These are phyloP conservation scores for Circaetus gallicus DNA, from an alignment of 2,113 vertebrate genomes.

Conservation along the genomic window DNA sequence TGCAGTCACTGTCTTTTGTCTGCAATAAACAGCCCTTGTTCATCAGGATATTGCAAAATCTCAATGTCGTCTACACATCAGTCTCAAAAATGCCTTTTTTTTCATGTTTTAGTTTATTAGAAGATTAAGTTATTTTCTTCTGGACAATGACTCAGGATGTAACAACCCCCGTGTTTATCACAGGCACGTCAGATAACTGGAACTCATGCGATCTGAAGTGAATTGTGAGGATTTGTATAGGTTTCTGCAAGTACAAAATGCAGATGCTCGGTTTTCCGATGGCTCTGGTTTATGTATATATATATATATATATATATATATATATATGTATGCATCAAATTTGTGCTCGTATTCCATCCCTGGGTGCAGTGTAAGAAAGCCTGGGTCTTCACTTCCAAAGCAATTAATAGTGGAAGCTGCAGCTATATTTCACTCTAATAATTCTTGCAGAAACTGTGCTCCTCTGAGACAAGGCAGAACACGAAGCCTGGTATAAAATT, in stretches of 20 bases:
- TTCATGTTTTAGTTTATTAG: not conserved
- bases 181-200: not conserved
- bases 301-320: too few relatives aligned
- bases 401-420: not conserved
- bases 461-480: not conserved
- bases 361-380: not conserved
- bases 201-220: not conserved
- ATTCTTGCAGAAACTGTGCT: not conserved
- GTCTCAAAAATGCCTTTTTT: not conserved
- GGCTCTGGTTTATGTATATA: not conserved
- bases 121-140: conserved; percentile 2
- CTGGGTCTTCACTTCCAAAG: not conserved
- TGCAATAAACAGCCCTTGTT: not conserved
- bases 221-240: not conserved
- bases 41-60: conserved; percentile 14
- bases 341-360: not conserved
- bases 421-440: not conserved
- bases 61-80: not conserved
- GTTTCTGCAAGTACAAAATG: not conserved
- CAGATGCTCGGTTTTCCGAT: not conserved
- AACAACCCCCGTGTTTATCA: not conserved
- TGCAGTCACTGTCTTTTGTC: not conserved
- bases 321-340: not conserved
- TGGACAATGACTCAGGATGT: not conserved
- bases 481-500: not conserved